Evolutionary conservation across 2,113 vertebrate species (phyloP).

Genomic region (Raja brachyura): DNA sequence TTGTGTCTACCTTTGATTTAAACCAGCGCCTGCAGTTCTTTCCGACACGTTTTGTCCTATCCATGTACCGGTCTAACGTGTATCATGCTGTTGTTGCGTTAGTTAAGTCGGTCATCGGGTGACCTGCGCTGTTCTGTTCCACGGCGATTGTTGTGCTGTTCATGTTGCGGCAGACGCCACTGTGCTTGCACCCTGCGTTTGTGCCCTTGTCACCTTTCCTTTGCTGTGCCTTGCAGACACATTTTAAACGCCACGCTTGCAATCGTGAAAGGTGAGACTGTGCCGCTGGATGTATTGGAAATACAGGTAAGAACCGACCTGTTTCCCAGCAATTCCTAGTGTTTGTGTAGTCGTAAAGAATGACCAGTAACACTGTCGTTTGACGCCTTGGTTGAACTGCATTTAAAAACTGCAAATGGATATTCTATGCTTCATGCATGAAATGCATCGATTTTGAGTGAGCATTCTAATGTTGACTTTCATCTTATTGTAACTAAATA

Average conservation of each 20-base stretch:
- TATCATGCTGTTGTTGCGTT: background rate
- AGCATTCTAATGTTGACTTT: background rate
- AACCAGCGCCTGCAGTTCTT: no score
- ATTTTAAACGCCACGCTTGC: constrained; percentile 83
- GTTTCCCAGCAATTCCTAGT: background rate
- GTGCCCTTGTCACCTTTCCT: background rate
- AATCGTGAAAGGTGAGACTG: constrained; percentile 83
- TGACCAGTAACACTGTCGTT: background rate
- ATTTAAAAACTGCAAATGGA: background rate
- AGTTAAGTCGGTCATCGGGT: background rate
- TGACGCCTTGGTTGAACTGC: background rate
- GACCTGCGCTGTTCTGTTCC: background rate
- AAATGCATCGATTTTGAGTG: background rate
- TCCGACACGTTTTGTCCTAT: no score
- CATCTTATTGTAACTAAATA: background rate
- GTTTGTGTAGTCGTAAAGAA: background rate
- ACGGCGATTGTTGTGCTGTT: background rate
- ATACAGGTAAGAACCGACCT: constrained; percentile 70
- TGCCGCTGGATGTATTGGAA: constrained; percentile 86
- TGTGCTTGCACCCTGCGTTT: background rate
- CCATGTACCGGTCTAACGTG: background rate
- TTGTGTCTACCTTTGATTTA: no score
- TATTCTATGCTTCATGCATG: background rate
- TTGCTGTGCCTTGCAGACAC: constrained; percentile 53
- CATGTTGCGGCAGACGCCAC: no score